A percentile compares a stretch with the other conserved stretches of the same genome.
Conservation (phyloP, 2,888 invertebrate genomes). For the Leucoptera coffeella region DNA sequence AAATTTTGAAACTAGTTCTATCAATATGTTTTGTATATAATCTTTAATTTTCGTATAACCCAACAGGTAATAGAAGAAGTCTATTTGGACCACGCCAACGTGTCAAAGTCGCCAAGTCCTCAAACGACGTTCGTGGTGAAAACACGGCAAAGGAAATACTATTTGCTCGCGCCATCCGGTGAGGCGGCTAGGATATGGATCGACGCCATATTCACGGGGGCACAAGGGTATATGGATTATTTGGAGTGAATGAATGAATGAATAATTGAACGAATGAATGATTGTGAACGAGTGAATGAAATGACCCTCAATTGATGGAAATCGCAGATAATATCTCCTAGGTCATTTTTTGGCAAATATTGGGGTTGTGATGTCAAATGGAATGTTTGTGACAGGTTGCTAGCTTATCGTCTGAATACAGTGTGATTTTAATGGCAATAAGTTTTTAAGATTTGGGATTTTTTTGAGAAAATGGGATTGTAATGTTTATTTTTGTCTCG, state of each 20-base stretch:
- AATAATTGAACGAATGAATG: not conserved
- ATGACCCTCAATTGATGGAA: not conserved
- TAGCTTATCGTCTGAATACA: not conserved
- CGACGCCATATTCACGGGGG: conserved; percentile 89
- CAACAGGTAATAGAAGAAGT: conserved; percentile 91
- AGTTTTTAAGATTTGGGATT: not conserved
- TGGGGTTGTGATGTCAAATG: no score
- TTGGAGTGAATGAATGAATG: conserved; percentile 13
- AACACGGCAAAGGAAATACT: conserved; percentile 83
- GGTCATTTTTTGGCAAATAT: no score
- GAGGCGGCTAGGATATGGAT: conserved; percentile 97
- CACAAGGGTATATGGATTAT: conserved; percentile 71
- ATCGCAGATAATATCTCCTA: not conserved
- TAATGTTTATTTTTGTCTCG: no score
- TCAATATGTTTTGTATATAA: no score
- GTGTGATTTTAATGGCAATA: not conserved
- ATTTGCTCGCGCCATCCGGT: conserved; percentile 87
- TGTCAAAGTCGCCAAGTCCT: conserved; percentile 85
- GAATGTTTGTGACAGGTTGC: no score
- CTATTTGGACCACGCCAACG: conserved; percentile 91
- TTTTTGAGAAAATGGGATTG: no score
- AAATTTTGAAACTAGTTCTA: no score
- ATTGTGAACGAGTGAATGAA: not conserved
- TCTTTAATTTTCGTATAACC: no score
- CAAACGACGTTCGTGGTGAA: conserved; percentile 92